Evolutionary conservation across 2,797 vertebrate species (phyloP).

Genomic region (Catamblyrhynchus diadema): DNA sequence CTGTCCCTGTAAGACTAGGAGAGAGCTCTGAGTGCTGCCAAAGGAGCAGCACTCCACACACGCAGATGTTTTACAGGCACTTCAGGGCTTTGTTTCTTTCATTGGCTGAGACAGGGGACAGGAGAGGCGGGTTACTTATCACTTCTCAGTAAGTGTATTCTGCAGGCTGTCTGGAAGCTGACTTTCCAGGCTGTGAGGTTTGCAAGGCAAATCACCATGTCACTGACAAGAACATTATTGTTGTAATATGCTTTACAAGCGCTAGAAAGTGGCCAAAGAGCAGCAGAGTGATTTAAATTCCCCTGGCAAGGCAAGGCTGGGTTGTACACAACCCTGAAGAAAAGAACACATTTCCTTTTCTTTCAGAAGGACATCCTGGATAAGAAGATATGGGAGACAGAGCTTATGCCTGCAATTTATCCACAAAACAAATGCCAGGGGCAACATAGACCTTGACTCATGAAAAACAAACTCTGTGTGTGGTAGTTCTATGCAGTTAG

Average conservation of each 20-base stretch:
- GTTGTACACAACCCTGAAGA: neutral
- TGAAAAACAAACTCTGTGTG: slow-evolving; percentile 34
- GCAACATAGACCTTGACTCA: slow-evolving; percentile 34
- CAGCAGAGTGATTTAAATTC: slow-evolving; percentile 33
- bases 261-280: slow-evolving; percentile 4
- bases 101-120: neutral
- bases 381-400: slow-evolving; percentile 43
- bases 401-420: slow-evolving; percentile 46
- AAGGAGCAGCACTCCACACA: neutral
- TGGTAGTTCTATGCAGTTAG: neutral
- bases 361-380: slow-evolving; percentile 35
- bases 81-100: neutral
- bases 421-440: slow-evolving; percentile 39
- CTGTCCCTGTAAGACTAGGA: neutral
- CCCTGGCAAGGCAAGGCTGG: neutral
- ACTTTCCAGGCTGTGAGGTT: neutral
- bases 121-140: neutral
- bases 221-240: slow-evolving; percentile 37
- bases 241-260: slow-evolving; percentile 20
- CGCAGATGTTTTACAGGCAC: neutral
- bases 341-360: slow-evolving; percentile 45
- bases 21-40: neutral
- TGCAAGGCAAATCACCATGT: slow-evolving; percentile 34
- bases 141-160: neutral
- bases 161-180: neutral